A percentile compares a stretch with the other conserved stretches of the same genome.
These are phyloP conservation scores for Myzus persicae DNA, from an alignment of 1,140 invertebrate genomes.

Conservation along the genomic window DNA sequence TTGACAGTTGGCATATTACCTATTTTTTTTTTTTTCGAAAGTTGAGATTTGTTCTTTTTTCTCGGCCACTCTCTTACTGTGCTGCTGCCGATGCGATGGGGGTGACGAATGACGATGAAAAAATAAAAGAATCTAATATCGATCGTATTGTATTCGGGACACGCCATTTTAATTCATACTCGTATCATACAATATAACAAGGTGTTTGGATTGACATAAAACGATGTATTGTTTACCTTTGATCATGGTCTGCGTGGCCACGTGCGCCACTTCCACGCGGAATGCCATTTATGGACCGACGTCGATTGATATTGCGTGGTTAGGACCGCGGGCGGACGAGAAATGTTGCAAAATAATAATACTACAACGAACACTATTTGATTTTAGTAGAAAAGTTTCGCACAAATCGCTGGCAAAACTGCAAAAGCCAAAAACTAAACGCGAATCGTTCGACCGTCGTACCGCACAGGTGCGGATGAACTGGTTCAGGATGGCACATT, in stretches of 20 bases:
- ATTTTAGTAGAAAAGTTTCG: background rate
- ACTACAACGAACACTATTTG: background rate
- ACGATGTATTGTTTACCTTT: conserved; percentile 46
- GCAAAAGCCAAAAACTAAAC: too few relatives aligned
- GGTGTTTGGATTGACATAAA: background rate
- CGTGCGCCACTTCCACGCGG: conserved; percentile 31
- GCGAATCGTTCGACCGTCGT: background rate
- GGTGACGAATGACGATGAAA: background rate
- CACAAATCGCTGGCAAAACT: background rate
- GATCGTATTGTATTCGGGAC: background rate
- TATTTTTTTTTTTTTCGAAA: conserved; percentile 11
- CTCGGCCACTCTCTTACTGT: background rate
- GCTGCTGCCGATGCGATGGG: background rate
- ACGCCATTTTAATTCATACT: background rate
- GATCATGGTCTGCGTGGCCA: conserved; percentile 46
- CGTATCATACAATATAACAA: background rate
- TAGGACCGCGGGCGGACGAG: background rate
- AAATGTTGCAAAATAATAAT: background rate
- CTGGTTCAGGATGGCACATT: background rate
- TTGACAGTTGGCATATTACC: conserved; percentile 32
- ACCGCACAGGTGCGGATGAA: background rate
- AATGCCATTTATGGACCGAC: background rate
- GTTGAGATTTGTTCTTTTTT: background rate
- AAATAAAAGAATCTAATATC: background rate
- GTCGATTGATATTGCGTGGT: background rate